phyloP scores from a whole-genome alignment of 2,113 vertebrate species.

The Tenebrosternarchus preto region DNA sequence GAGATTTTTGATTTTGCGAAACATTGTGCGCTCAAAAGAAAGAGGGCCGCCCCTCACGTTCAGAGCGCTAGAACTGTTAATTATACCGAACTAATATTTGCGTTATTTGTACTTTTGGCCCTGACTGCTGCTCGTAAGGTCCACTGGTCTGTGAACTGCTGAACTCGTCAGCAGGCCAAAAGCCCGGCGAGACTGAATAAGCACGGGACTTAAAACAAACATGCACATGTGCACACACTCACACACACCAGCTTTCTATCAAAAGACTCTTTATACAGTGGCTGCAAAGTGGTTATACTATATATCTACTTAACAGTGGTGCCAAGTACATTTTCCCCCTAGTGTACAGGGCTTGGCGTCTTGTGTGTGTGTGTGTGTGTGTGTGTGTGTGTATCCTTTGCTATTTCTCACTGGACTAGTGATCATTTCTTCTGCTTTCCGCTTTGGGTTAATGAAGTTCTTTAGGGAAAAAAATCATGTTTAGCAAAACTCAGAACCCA shows the following conservation, averaged over 20 bases:
- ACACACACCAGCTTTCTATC: not conserved
- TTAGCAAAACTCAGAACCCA: constrained; percentile 1
- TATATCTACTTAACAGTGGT: constrained; percentile 35
- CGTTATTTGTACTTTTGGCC: constrained; percentile 1
- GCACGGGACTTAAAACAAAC: constrained; percentile 28
- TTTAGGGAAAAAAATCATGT: constrained; percentile 47
- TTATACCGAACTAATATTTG: no score
- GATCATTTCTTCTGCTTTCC: not conserved
- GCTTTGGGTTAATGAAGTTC: constrained; percentile 19
- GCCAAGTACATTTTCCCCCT: not conserved
- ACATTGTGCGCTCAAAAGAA: no score
- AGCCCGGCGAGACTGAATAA: constrained; percentile 38
- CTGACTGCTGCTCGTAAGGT: not conserved
- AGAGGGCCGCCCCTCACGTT: no score
- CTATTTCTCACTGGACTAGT: constrained; percentile 3
- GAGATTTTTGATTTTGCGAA: no score
- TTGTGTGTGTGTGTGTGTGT: constrained; percentile 13
- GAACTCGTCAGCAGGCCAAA: constrained; percentile 27
- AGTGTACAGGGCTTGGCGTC: not conserved
- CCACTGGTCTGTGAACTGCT: constrained; percentile 24
- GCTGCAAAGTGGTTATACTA: constrained; percentile 24
- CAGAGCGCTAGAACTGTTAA: no score
- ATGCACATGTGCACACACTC: constrained; percentile 39
- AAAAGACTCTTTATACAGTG: constrained; percentile 41
- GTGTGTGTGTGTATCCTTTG: no score